These are phyloP conservation scores for Aspidiotus destructor DNA, from an alignment of 2,888 invertebrate genomes.

Conservation along the genomic window DNA sequence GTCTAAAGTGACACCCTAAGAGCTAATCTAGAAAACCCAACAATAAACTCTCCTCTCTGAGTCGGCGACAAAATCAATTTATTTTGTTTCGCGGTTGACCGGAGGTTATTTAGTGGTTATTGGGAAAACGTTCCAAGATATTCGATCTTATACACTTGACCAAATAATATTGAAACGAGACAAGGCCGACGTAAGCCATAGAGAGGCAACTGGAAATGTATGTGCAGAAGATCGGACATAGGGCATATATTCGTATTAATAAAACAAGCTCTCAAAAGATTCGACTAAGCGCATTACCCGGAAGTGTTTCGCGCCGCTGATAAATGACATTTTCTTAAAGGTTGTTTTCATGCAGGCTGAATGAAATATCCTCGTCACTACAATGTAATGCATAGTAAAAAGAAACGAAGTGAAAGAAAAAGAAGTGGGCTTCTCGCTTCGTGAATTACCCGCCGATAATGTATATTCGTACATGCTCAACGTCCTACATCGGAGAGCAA, in stretches of 20 bases:
- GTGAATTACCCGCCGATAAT: background rate
- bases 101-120: too few relatives aligned
- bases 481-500: background rate
- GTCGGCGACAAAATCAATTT: too few relatives aligned
- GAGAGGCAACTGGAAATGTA: background rate
- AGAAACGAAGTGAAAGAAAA: slow-evolving; percentile 2
- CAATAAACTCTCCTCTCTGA: too few relatives aligned
- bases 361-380: background rate
- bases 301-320: background rate
- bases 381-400: background rate
- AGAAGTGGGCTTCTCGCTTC: background rate
- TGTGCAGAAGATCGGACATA: background rate
- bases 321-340: slow-evolving; percentile 4
- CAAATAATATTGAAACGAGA: background rate
- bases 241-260: background rate
- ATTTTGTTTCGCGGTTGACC: too few relatives aligned
- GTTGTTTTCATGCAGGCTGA: background rate
- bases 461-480: background rate
- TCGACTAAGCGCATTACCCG: slow-evolving; percentile 1
- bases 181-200: background rate
- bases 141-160: background rate
- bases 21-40: too few relatives aligned
- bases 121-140: background rate
- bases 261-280: background rate
- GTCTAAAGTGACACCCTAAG: too few relatives aligned